These are phyloP conservation scores for Cephus pulcher DNA, from an alignment of 2,888 invertebrate genomes.

Conservation along the genomic window DNA sequence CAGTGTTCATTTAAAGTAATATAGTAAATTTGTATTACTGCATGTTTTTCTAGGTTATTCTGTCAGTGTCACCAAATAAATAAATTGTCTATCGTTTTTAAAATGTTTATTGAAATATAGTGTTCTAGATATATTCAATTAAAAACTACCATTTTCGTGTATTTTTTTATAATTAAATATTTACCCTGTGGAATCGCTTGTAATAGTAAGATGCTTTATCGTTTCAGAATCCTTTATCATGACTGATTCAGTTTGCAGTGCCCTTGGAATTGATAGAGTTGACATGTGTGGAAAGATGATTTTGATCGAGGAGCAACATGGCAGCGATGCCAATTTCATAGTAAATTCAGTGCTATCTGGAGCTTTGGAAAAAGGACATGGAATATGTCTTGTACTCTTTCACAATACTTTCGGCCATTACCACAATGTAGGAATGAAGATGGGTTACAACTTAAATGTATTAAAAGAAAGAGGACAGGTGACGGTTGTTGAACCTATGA, in stretches of 20 bases:
- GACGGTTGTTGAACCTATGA: constrained; percentile 70
- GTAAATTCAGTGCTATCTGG: constrained; percentile 76
- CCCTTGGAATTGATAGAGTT: constrained; percentile 75
- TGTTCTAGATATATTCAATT: background rate
- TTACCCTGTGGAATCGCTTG: background rate
- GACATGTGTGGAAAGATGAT: constrained; percentile 71
- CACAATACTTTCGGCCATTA: constrained; percentile 81
- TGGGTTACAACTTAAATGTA: constrained; percentile 77
- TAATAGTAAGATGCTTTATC: background rate
- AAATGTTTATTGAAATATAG: background rate
- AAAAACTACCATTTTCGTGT: background rate
- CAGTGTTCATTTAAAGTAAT: background rate
- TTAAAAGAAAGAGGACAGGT: constrained; percentile 68
- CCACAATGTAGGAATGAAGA: constrained; percentile 78
- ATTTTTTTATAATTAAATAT: background rate
- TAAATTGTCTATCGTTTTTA: background rate
- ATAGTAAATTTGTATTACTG: background rate
- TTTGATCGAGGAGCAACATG: constrained; percentile 77
- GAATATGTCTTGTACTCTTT: constrained; percentile 74
- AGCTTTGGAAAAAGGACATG: constrained; percentile 72
- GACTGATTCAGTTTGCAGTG: constrained; percentile 74
- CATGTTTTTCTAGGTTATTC: background rate
- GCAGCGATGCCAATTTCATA: constrained; percentile 80
- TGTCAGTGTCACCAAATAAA: background rate
- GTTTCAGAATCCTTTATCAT: constrained; percentile 55